Percentiles rank a stretch among this genome's conserved stretches.
phyloP scores from a whole-genome alignment of 2,888 invertebrate species.

The Coronaproctus castanopsis region DNA sequence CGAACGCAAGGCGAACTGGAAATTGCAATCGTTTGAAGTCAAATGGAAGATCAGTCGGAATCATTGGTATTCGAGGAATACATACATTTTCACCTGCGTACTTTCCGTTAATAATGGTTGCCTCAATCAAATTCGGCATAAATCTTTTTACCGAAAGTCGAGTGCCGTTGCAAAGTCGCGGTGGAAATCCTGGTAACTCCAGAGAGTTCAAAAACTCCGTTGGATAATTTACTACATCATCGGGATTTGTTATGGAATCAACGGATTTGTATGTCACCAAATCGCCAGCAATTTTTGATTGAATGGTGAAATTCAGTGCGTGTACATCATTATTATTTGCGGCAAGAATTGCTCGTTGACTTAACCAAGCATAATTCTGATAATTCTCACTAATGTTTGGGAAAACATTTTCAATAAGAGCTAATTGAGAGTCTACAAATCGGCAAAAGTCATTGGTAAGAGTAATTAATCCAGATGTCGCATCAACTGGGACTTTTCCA shows the following conservation, averaged over 20 bases:
- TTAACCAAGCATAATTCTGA: slow-evolving; percentile 22
- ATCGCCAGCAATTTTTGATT: slow-evolving; percentile 1
- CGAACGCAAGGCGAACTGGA: slow-evolving; percentile 16
- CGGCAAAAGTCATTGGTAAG: slow-evolving; percentile 21
- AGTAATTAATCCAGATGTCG: slow-evolving; percentile 19
- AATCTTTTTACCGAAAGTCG: no score
- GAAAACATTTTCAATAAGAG: slow-evolving; percentile 20
- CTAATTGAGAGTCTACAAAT: slow-evolving; percentile 16
- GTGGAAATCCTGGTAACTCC: no score
- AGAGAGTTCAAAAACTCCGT: no score
- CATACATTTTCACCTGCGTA: slow-evolving; percentile 22
- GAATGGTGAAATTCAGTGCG: slow-evolving; percentile 5
- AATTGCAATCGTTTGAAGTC: slow-evolving; percentile 17
- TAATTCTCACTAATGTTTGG: slow-evolving; percentile 20
- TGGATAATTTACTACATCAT: no score
- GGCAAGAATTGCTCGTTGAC: slow-evolving; percentile 23
- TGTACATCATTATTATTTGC: slow-evolving; percentile 18
- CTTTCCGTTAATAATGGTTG: no score
- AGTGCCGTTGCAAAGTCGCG: no score
- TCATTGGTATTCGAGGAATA: slow-evolving; percentile 16
- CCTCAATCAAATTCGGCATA: no score
- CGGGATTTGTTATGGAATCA: no score
- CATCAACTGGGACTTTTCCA: slow-evolving; percentile 19
- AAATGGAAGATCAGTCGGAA: slow-evolving; percentile 15
- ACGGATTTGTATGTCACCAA: slow-evolving; percentile 5